phyloP scores from a whole-genome alignment of 2,113 vertebrate genomes.

The Mus pahari region DNA sequence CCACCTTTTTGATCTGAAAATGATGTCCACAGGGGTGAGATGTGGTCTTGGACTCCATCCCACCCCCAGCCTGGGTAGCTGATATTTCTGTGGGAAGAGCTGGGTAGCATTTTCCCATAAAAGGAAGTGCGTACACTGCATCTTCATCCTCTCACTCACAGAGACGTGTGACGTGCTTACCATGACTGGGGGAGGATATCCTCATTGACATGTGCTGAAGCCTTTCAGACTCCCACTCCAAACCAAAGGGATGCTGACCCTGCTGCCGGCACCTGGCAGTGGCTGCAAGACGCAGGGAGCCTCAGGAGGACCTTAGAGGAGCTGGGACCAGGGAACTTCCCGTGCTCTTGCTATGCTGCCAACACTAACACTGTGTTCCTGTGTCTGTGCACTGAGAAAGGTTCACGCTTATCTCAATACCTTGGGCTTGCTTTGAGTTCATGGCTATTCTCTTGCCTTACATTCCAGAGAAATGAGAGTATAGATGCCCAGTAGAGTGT shows the following conservation, averaged over 20 bases:
- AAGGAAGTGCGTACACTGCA: background rate
- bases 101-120: background rate
- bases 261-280: background rate
- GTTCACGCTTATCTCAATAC: background rate
- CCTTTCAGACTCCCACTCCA: conserved; percentile 1
- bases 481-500: background rate
- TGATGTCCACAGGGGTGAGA: background rate
- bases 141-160: conserved; percentile 12
- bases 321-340: background rate
- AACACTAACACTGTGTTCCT: background rate
- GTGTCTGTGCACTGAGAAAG: background rate
- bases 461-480: background rate
- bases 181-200: background rate
- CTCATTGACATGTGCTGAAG: background rate
- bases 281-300: background rate
- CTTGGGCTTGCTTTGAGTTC: background rate
- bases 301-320: background rate
- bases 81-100: background rate
- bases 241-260: background rate
- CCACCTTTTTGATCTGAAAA: background rate
- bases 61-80: background rate
- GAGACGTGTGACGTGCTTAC: background rate
- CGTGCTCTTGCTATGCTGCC: background rate
- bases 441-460: background rate
- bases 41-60: background rate